Conservation (phyloP, 1,140 invertebrate genomes). For the Anastrepha ludens region DNA sequence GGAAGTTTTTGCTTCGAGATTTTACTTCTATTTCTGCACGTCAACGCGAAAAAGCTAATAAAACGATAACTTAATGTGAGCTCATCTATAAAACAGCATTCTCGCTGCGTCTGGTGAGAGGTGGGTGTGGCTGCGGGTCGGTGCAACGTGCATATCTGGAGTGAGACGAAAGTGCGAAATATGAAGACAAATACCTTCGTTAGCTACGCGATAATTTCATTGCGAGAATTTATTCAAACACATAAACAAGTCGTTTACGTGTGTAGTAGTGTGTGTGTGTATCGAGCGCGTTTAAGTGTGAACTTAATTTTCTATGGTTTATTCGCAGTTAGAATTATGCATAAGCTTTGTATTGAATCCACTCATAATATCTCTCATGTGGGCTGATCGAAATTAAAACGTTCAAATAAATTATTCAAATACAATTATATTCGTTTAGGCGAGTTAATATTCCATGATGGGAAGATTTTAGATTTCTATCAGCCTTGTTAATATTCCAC, state of each 20-base stretch:
- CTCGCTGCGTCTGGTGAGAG: background rate
- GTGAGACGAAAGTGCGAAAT: background rate
- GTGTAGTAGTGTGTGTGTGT: background rate
- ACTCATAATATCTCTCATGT: background rate
- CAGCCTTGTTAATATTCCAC: too few species aligned
- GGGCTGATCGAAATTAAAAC: too few species aligned
- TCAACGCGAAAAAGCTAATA: conserved; percentile 6
- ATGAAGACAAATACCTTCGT: conserved; percentile 33
- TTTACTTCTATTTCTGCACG: background rate
- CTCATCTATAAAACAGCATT: background rate
- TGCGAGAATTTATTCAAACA: background rate
- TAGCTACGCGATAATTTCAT: conserved; percentile 24
- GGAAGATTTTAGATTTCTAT: too few species aligned
- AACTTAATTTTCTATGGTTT: background rate
- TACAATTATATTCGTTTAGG: too few species aligned
- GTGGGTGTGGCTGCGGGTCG: background rate
- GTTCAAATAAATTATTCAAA: too few species aligned
- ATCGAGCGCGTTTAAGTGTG: background rate
- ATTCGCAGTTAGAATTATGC: background rate
- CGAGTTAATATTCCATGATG: too few species aligned
- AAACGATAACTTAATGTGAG: conserved; percentile 20
- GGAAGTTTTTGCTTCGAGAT: background rate
- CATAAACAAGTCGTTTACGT: background rate
- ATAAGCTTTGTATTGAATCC: background rate
- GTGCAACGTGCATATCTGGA: background rate